Percentiles rank a stretch among this genome's conserved stretches.
Conservation (phyloP, 2,888 invertebrate genomes). For the Meganola albula region DNA sequence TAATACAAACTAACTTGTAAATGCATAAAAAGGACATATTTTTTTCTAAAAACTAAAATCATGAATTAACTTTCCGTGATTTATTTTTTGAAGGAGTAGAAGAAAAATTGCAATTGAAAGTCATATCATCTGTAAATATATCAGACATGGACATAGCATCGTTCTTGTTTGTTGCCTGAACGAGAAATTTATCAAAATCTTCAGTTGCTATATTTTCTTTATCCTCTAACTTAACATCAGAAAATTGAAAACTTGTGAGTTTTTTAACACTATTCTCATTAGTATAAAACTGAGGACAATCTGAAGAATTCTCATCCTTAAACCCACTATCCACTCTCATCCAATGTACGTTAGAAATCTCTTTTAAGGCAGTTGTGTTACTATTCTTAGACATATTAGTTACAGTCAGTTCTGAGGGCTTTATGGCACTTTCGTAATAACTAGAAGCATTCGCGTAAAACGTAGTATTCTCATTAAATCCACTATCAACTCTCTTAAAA, state of each 20-base stretch:
- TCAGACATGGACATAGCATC: constrained; percentile 69
- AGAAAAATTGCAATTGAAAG: constrained; percentile 67
- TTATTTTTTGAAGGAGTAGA: constrained; percentile 72
- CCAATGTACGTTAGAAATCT: constrained; percentile 68
- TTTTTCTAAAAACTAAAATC: constrained; percentile 23
- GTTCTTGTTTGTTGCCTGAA: constrained; percentile 43
- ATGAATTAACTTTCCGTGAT: constrained; percentile 48
- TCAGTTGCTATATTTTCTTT: constrained; percentile 55
- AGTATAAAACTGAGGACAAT: constrained; percentile 55
- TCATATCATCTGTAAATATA: constrained; percentile 62
- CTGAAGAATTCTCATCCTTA: constrained; percentile 64
- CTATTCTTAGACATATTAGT: constrained; percentile 44
- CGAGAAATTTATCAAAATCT: constrained; percentile 48
- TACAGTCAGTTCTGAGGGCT: constrained; percentile 67
- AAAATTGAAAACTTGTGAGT: constrained; percentile 39
- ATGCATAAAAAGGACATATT: constrained; percentile 54
- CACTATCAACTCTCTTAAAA: constrained; percentile 65
- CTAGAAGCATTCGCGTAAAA: constrained; percentile 64
- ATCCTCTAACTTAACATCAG: constrained; percentile 47
- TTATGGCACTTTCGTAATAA: constrained; percentile 73
- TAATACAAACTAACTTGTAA: constrained; percentile 37
- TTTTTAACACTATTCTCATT: constrained; percentile 41
- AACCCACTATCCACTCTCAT: constrained; percentile 70
- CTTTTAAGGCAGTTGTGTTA: constrained; percentile 52
- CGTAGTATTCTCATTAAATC: constrained; percentile 66